phyloP scores from a whole-genome alignment of 2,888 invertebrate species.

The Drosophila antonietae region DNA sequence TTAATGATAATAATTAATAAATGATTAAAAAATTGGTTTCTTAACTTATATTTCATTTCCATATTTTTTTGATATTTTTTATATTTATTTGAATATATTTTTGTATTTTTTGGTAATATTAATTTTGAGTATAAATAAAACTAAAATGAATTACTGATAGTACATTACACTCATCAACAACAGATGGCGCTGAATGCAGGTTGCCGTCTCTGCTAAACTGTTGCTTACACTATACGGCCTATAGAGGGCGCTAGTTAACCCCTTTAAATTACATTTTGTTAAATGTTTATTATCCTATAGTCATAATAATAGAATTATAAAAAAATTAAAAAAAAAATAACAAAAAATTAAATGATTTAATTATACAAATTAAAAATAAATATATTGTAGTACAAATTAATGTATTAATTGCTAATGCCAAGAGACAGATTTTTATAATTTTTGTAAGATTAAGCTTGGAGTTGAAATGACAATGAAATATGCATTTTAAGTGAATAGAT shows the following conservation, averaged over 20 bases:
- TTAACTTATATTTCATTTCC: too few relatives aligned
- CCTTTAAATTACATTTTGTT: too few relatives aligned
- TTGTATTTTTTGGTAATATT: neutral
- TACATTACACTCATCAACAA: neutral
- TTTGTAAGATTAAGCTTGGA: neutral
- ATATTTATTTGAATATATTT: too few relatives aligned
- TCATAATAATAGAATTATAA: rapidly evolving
- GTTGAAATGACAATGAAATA: too few relatives aligned
- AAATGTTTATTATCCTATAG: neutral
- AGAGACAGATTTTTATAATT: neutral
- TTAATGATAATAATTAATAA: neutral
- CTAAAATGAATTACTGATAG: neutral
- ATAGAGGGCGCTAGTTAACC: neutral
- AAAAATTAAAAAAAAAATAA: neutral
- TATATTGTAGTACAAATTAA: neutral
- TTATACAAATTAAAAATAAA: neutral
- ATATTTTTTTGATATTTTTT: too few relatives aligned
- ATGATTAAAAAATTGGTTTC: too few relatives aligned
- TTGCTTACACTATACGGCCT: neutral
- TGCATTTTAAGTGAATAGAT: too few relatives aligned
- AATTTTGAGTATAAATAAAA: neutral
- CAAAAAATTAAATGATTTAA: neutral
- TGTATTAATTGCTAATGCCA: neutral
- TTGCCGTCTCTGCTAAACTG: constrained; percentile 7
- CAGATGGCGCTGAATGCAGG: constrained; percentile 22